Base-by-base conservation (phyloP, 2,888 invertebrate genomes). In the Sarcophaga variegata region DNA sequence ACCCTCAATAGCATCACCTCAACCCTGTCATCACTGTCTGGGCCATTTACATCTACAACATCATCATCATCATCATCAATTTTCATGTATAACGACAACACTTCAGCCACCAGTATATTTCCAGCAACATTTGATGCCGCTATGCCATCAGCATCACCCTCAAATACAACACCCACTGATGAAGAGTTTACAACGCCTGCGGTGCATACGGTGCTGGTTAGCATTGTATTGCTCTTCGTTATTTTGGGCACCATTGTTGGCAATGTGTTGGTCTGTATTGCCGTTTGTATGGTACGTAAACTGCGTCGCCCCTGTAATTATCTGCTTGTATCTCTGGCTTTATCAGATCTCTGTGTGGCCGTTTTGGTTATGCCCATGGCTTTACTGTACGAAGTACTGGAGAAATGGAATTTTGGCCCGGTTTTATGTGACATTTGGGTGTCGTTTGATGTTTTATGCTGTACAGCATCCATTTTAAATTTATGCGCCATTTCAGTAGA, bases 401-500 rank as follows among this genome's bases (percentile, higher is more conserved):
- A 98, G 85, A 95, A 96, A 90, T 99, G 99, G 99, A 96, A 97
- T 90, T 89, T 99, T 91, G 99, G 99, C 75, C 96, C 96, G 37
- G 95, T 97, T 87, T 96, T 98, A 91, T 99, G 99, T 94, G 98
- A 98, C 92, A 95, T 98, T 88, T 99, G 99, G 99, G 98, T 98
- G 85, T 97, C 98, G 79, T 98, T 98, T 92, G 99, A 99, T 94
- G 98, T 99, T 59, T 95, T 99, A 90, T 98, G 99, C 90, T 99
- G 98, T 92, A 98, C 99, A 25, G 99, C 99, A n/a, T 99, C 99
- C 90, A 99, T 99, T 90, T 95, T 99, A 74, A 99, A 99, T 94
- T 95, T 99, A 88, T 99, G 99, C 93, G 99, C 99, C 95, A 99
- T 99, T 93, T 98, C 98, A 81, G 97, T 99, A 85, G 99, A 99